These are phyloP conservation scores for Aphaenogaster floridana DNA, from an alignment of 1,140 invertebrate species.

Conservation along the genomic window DNA sequence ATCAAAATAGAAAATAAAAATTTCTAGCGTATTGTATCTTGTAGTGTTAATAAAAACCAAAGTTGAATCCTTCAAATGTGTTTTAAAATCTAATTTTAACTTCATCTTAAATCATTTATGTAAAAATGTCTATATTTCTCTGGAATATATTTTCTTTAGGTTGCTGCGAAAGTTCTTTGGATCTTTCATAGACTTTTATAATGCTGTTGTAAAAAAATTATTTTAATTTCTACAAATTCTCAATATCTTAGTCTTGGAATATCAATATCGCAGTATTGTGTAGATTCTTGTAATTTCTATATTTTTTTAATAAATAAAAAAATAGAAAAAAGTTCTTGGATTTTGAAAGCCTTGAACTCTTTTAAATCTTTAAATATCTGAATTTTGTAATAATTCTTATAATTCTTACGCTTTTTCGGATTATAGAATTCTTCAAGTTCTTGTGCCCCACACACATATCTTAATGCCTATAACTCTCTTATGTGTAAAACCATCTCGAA, in stretches of 20 bases:
- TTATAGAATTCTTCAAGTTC: neutral
- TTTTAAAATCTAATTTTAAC: constrained; percentile 3
- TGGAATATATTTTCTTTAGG: neutral
- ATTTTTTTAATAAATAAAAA: constrained; percentile 21
- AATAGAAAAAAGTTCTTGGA: constrained; percentile 12
- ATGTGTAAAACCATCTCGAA: neutral
- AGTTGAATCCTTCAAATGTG: neutral
- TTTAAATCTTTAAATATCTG: neutral
- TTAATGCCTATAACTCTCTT: neutral
- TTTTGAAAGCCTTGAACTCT: constrained; percentile 12
- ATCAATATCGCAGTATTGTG: neutral
- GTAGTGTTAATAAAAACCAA: neutral
- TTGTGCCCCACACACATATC: neutral
- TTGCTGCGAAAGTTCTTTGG: constrained; percentile 27
- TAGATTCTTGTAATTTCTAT: constrained; percentile 5
- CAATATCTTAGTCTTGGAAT: neutral
- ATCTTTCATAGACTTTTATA: neutral
- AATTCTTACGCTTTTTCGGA: neutral
- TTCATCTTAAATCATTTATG: neutral
- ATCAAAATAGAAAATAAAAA: constrained; percentile 14
- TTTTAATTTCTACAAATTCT: neutral
- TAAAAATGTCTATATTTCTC: neutral
- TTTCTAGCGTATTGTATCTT: neutral
- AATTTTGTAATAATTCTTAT: constrained; percentile 6
- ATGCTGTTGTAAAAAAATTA: constrained; percentile 13